phyloP scores from a whole-genome alignment of 2,888 invertebrate genomes.

The Formica aserva region DNA sequence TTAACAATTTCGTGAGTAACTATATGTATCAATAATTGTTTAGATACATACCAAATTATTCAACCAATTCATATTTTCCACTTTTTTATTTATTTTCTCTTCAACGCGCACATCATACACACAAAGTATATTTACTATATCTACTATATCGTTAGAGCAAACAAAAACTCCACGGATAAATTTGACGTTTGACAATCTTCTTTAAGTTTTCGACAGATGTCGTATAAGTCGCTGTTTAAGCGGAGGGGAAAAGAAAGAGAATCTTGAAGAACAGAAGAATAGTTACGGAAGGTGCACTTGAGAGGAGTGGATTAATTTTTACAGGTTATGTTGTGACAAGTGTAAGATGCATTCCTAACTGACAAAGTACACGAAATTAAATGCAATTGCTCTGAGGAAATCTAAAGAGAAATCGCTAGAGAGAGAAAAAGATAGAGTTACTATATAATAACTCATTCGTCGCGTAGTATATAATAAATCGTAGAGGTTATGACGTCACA shows the following conservation, averaged over 20 bases:
- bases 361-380: neutral
- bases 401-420: neutral
- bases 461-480: neutral
- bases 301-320: neutral
- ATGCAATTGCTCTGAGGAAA: neutral
- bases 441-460: neutral
- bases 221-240: neutral
- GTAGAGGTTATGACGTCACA: constrained; percentile 66
- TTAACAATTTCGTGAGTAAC: neutral
- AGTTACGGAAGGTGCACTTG: neutral
- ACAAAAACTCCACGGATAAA: neutral
- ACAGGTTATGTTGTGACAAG: constrained; percentile 38
- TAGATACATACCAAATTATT: neutral
- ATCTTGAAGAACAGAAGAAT: neutral
- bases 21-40: neutral
- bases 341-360: neutral
- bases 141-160: neutral
- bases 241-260: neutral
- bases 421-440: neutral
- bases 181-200: neutral
- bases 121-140: neutral
- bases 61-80: neutral
- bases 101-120: too few relatives aligned
- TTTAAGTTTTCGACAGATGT: neutral
- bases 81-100: neutral